A percentile compares a stretch with the other conserved stretches of the same genome.
Conservation (phyloP, 2,113 vertebrate species). For the Mionectes macconnelli region DNA sequence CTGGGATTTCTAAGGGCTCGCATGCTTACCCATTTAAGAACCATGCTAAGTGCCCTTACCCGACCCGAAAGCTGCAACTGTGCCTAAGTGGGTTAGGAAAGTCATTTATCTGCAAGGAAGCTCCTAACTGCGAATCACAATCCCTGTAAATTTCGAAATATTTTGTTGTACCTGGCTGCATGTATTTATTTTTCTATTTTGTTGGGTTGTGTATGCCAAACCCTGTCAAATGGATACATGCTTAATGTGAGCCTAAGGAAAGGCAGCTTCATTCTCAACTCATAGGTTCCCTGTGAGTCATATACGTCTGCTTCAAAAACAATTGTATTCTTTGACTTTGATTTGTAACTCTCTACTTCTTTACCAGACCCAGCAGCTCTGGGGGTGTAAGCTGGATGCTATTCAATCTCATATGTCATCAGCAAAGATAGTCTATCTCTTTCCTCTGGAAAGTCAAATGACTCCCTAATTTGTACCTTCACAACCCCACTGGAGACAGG, state of each 20-base stretch:
- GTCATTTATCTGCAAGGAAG: background rate
- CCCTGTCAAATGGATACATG: background rate
- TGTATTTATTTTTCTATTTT: background rate
- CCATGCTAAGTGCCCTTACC: background rate
- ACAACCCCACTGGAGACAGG: slow-evolving; percentile 16
- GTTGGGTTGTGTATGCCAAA: background rate
- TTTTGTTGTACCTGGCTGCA: background rate
- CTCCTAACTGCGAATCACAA: background rate
- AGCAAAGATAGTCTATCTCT: background rate
- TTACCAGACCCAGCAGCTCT: background rate
- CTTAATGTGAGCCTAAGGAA: background rate
- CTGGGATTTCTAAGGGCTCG: background rate
- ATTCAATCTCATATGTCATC: slow-evolving; percentile 17
- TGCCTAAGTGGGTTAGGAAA: background rate
- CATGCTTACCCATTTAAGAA: background rate
- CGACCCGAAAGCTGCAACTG: background rate
- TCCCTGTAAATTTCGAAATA: background rate
- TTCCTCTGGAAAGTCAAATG: slow-evolving; percentile 21
- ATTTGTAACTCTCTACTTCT: background rate
- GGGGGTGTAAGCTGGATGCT: slow-evolving; percentile 9
- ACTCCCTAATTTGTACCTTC: slow-evolving; percentile 34
- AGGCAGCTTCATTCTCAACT: background rate
- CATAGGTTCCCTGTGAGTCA: background rate
- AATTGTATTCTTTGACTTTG: background rate
- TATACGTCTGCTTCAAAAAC: background rate